Evolutionary conservation across 2,113 vertebrate species (phyloP).

Genomic region (Corythoichthys haematopterus): DNA sequence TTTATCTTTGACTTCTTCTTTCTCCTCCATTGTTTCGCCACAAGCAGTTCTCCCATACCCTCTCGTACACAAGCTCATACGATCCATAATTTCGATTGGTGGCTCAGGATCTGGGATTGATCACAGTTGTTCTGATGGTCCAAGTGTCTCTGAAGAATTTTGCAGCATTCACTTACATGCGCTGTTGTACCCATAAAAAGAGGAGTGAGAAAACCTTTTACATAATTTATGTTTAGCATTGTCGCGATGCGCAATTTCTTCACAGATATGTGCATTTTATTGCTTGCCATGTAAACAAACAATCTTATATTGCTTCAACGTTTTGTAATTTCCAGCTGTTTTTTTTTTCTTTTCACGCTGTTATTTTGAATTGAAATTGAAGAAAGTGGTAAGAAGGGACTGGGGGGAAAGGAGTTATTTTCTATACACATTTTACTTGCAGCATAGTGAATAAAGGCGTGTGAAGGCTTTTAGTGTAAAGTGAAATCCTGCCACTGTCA

Average conservation of each 20-base stretch:
- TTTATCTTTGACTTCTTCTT: conserved; percentile 13
- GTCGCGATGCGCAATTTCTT: conserved; percentile 15
- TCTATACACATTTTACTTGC: conserved; percentile 33
- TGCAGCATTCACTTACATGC: conserved; percentile 3
- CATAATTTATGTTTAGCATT: conserved; percentile 34
- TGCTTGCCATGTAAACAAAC: not conserved
- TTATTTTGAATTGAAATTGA: conserved; percentile 12
- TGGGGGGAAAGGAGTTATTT: conserved; percentile 14
- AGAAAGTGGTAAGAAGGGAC: not conserved
- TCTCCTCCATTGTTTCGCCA: conserved; percentile 14
- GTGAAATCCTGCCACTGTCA: conserved; percentile 42
- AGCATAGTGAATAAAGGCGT: conserved; percentile 33
- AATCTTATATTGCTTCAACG: not conserved
- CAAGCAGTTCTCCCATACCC: not conserved
- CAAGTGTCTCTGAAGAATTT: conserved; percentile 7
- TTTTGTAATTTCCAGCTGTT: not conserved
- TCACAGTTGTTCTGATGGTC: conserved; percentile 21
- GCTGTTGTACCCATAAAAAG: conserved; percentile 1
- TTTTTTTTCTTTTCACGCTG: conserved; percentile 2
- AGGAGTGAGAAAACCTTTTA: conserved; percentile 16
- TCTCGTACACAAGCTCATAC: not conserved
- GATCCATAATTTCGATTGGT: conserved; percentile 49
- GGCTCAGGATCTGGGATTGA: conserved; percentile 39
- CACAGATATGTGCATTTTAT: conserved; percentile 11
- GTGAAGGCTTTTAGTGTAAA: conserved; percentile 51